These are phyloP conservation scores for Suncus etruscus DNA, from an alignment of 2,113 vertebrate genomes.

Conservation along the genomic window DNA sequence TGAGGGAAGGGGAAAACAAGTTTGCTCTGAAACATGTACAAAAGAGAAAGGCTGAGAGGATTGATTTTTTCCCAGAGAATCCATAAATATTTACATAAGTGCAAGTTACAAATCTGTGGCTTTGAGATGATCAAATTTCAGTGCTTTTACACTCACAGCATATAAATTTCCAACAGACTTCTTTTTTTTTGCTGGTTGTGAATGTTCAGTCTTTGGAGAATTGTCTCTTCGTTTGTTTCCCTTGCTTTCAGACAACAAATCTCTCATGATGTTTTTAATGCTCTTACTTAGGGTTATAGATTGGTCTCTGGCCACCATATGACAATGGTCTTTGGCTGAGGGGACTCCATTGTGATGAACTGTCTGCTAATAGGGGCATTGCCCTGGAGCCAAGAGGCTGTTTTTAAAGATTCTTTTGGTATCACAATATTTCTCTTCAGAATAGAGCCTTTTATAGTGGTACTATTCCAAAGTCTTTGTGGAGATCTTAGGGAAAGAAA, in stretches of 20 bases:
- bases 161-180: conserved; percentile 81
- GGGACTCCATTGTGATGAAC: conserved; percentile 74
- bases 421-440: conserved; percentile 58
- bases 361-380: conserved; percentile 53
- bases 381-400: conserved; percentile 52
- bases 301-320: conserved; percentile 77
- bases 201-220: conserved; percentile 81
- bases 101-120: conserved; percentile 87
- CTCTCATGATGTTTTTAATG: conserved; percentile 63
- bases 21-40: conserved; percentile 56
- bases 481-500: conserved; percentile 41
- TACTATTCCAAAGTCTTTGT: conserved; percentile 43
- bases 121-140: conserved; percentile 87
- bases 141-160: conserved; percentile 80
- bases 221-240: conserved; percentile 76
- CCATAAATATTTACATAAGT: conserved; percentile 88
- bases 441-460: conserved; percentile 56
- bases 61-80: conserved; percentile 80
- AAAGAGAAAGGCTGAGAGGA: conserved; percentile 75
- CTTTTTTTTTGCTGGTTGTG: conserved; percentile 79
- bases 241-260: conserved; percentile 76
- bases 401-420: conserved; percentile 71
- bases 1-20: not conserved
- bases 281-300: conserved; percentile 67
- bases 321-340: conserved; percentile 67